Evolutionary conservation across 2,888 invertebrate genomes (phyloP), one percentile per base, ranked within the genome.

Genomic region (Cetonia aurata): DNA sequence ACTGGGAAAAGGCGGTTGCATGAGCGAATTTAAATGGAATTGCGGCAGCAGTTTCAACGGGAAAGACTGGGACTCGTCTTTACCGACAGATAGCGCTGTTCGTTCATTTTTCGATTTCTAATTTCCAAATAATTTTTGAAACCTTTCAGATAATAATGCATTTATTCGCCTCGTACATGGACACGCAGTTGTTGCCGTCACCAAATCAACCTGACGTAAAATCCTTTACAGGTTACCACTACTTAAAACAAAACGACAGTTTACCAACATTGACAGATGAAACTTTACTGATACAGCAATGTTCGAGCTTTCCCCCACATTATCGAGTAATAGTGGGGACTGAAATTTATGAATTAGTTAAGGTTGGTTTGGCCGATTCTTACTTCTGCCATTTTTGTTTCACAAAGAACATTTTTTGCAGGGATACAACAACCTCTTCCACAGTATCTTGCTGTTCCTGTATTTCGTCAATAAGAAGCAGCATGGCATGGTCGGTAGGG

Each of bases 11-110:
- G 96, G 95, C 72, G 94, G 96, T 9, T 95, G 95, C 80, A 92
- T 97, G 86, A 93, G 94, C 79, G 93, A 92, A 78, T 98, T 93
- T 85, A 91, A 91, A 74, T 97, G 97, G 96, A 92, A 93, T 84
- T 89, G 91, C 70, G 96, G 96, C 55, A 92, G 93, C 50, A 86
- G 86, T 33, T 89, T 89, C 78, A 89, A 91, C 78, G 91, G 91
- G 13, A 90, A 93, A 78, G 89, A 89, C 57, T 96, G 96, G 96
- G 93, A 92, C 77, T 91, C 92, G 72, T 89, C 91, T 78, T 86
- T 94, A 76, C 96, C 96, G 12, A 92, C 94, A n/a, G 97, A 98
- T 86, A 90, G 95, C 31, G 93, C 92, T 79, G 92, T 96, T 84
- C 85, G 83, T 10, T 6, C 3, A 37, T 9, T 37, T 37, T 4